Base-by-base conservation (phyloP, 2,113 vertebrate species). In the Aldabrachelys gigantea region DNA sequence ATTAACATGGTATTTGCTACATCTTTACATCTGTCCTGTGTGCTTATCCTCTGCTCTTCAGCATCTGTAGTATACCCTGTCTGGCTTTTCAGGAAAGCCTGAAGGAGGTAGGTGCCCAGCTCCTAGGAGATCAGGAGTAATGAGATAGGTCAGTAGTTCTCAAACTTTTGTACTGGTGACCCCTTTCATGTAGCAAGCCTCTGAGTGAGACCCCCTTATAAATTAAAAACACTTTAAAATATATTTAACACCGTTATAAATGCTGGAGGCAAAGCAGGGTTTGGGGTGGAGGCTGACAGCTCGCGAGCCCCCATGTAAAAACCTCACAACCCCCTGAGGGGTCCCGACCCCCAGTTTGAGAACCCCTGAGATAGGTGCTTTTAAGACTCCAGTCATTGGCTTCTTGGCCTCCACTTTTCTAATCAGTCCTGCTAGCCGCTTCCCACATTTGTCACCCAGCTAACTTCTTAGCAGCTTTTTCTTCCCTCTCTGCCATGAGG, bases 381-480 rank as follows among this genome's bases (percentile, higher is more conserved):
- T 54, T 22, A 82, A 54, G 52, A 38, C 21, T 54, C n/a, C 52
- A 82, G 24, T 24, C 35, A 54, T 38, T 9, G 14, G 53, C 53
- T 57, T 82, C 80, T 10, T 41, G 80, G 53, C 38, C 13, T 56
- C 16, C n/a, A 41, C 53, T 41, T 17, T 56, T 41, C n/a, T 53
- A 54, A 44, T 44, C n/a, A 27, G 80, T 8, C n/a, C 80, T 10
- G 41, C 54, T 27, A 44, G 41, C 14, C 3, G 6, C 27, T 44
- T 44, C 81, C 25, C 27, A 59, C 38, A 56, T 44, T 47, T 41
- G 27, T 83, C 47, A 80, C 24, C 47, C 0, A 0, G 3, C 79
- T 84, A 72, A 57, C 76, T 92, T 65, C 50, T 19, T 49, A 35
- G 57, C 24, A 91, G 57, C 53, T 87, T 95, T 90, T 85, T 41